phyloP scores from a whole-genome alignment of 2,797 vertebrate genomes.

The Ceryle rudis region DNA sequence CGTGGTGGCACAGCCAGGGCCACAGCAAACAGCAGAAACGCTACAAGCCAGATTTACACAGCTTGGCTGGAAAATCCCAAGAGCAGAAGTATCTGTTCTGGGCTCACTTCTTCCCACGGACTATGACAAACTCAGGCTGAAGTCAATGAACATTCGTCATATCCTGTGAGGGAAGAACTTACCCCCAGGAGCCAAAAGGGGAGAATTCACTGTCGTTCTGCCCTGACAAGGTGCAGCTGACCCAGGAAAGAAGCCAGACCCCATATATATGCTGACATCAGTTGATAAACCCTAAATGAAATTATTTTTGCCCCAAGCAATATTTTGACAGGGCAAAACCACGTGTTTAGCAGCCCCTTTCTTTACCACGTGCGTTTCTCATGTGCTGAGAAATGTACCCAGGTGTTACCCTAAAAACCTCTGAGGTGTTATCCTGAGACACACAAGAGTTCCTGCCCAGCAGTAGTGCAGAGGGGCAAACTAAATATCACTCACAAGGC shows the following conservation, averaged over 20 bases:
- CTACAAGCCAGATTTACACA: not conserved
- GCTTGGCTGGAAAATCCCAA: not conserved
- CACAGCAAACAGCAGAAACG: not conserved
- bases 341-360: not conserved
- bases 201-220: not conserved
- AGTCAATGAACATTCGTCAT: not conserved
- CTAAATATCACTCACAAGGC: accelerated
- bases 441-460: not conserved
- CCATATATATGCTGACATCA: not conserved
- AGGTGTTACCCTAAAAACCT: not conserved
- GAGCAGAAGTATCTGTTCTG: not conserved
- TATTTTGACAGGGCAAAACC: not conserved
- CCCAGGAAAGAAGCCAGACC: not conserved
- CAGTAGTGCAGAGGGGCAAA: not conserved
- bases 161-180: not conserved
- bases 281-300: not conserved
- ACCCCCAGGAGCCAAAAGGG: not conserved
- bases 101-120: not conserved
- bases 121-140: not conserved
- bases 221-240: not conserved
- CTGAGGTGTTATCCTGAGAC: not conserved
- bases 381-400: not conserved
- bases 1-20: accelerated
- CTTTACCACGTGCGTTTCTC: not conserved
- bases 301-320: not conserved